Evolutionary conservation across 2,888 invertebrate species (phyloP).

Genomic region (Tortrix viridana): DNA sequence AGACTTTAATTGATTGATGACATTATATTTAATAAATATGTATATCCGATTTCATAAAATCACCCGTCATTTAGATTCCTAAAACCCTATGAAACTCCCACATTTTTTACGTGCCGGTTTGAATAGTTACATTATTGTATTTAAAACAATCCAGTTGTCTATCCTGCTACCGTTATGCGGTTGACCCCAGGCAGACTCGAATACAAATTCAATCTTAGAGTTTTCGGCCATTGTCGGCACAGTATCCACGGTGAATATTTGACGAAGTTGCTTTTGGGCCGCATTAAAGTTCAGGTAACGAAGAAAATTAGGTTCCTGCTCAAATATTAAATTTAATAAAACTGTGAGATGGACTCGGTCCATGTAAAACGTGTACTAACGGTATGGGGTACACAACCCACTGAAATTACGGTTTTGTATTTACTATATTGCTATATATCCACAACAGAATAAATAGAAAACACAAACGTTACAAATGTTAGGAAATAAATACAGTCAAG

Average conservation of each 20-base stretch:
- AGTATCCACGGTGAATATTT: constrained; percentile 28
- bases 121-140: constrained; percentile 13
- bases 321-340: constrained; percentile 30
- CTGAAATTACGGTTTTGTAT: no score
- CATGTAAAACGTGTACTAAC: no score
- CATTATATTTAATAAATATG: no score
- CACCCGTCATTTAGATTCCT: no score
- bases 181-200: constrained; percentile 37
- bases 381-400: no score
- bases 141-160: constrained; percentile 25
- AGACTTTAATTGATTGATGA: no score
- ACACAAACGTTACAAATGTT: no score
- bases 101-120: constrained; percentile 7
- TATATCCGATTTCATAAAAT: no score
- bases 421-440: no score
- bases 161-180: constrained; percentile 40
- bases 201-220: constrained; percentile 42
- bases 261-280: constrained; percentile 16
- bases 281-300: constrained; percentile 14
- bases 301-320: constrained; percentile 16
- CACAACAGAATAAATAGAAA: no score
- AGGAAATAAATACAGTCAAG: no score
- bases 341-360: neutral
- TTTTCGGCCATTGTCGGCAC: constrained; percentile 34
- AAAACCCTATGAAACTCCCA: neutral